Evolutionary conservation across 1,140 invertebrate species (phyloP).

Genomic region (Drosophila murphyi): DNA sequence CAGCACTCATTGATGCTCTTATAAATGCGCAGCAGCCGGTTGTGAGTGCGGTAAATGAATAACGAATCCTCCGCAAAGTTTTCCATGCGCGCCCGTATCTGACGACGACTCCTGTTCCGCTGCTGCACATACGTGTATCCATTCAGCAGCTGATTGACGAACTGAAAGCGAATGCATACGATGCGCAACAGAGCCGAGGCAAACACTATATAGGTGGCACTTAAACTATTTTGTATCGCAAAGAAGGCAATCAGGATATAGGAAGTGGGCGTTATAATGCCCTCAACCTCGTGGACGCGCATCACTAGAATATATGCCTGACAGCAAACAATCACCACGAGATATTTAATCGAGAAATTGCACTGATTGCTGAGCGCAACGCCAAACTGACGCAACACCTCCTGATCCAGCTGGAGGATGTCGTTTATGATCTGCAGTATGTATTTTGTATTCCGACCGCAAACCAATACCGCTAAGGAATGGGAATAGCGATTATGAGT

Average conservation of each 20-base stretch:
- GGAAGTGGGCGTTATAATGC: slow-evolving; percentile 56
- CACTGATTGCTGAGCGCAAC: slow-evolving; percentile 59
- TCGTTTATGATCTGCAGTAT: slow-evolving; percentile 77
- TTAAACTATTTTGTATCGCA: slow-evolving; percentile 71
- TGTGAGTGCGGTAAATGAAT: slow-evolving; percentile 79
- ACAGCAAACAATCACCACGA: slow-evolving; percentile 62
- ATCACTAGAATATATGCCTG: slow-evolving; percentile 73
- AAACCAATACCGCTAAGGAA: slow-evolving; percentile 62
- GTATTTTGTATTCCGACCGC: slow-evolving; percentile 65
- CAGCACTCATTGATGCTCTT: slow-evolving; percentile 78
- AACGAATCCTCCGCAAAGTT: slow-evolving; percentile 74
- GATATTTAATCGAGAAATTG: slow-evolving; percentile 69
- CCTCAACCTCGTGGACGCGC: slow-evolving; percentile 48
- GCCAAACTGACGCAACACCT: slow-evolving; percentile 59
- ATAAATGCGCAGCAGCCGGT: slow-evolving; percentile 74
- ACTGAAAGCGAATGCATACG: slow-evolving; percentile 68
- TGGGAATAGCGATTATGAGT: neutral
- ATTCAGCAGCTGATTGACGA: slow-evolving; percentile 66
- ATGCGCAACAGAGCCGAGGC: slow-evolving; percentile 68
- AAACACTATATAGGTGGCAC: slow-evolving; percentile 75
- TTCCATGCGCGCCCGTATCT: slow-evolving; percentile 48
- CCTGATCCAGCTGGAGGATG: slow-evolving; percentile 73
- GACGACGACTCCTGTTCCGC: slow-evolving; percentile 10
- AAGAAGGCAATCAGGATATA: slow-evolving; percentile 74
- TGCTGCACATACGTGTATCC: slow-evolving; percentile 69